Evolutionary conservation across 2,113 vertebrate species (phyloP), one percentile per base, ranked within the genome.

Genomic region (Mus spicilegus): DNA sequence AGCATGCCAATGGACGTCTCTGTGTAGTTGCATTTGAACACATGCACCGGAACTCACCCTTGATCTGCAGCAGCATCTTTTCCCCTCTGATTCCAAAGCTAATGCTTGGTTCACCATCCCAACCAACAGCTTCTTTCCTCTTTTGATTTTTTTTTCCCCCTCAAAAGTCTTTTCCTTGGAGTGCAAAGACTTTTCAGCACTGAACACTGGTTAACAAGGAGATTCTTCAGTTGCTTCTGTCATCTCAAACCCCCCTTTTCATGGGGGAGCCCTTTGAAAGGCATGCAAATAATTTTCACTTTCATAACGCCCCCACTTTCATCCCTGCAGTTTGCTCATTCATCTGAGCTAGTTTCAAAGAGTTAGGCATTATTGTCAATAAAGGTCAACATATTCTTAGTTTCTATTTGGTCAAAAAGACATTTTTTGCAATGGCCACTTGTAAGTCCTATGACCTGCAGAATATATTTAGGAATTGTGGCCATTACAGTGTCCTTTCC

Each of bases 171-270:
- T 82, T 87, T 67, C 28, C 58, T 89, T 81, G 65, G 3, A 72
- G 78, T 85, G 63, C 93, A 94, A 80, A 96, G 94, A 80, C 88
- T 63, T 90, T 87, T 88, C 75, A 88, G 51, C 76, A 81, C 65
- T 36, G 90, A 61, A 72, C 70, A 76, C n/a, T 5, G 24, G 84
- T 16, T 75, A 76, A 73, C 7, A 80, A 69, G 61, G 28, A 90
- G 39, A 90, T 61, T 87, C 13, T 93, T 78, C 7, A 39, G 46
- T 7, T 73, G 93, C 67, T 77, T 95, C 8, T 39, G 63, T 65
- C 87, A 56, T 76, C 94, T 87, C 76, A 76, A 49, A 84, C 17
- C 20, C 6, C 75, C 63, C 77, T 96, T 92, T 92, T 94, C 9
- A 39, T 30, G 33, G 72, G 76, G 63, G 87, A 95, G 8, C 28